These are phyloP conservation scores for Watsonalla binaria DNA, from an alignment of 2,888 invertebrate species.

Conservation along the genomic window DNA sequence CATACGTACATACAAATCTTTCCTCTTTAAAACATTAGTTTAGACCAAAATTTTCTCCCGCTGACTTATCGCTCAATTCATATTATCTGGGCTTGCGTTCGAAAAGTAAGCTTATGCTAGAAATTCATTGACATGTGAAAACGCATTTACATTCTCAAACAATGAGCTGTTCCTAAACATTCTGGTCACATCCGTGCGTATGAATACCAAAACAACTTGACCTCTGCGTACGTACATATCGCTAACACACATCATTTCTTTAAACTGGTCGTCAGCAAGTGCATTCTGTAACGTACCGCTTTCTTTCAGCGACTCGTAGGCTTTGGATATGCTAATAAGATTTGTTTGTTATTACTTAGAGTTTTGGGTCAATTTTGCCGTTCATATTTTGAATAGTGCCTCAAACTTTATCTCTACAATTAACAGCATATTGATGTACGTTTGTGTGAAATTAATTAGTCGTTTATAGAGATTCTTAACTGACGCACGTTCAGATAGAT, in stretches of 20 bases:
- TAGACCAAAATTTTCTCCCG: not conserved
- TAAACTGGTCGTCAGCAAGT: not conserved
- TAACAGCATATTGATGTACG: too few species aligned
- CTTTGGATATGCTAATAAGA: not conserved
- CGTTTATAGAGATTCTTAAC: too few species aligned
- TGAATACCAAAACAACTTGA: constrained; percentile 4
- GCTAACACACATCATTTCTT: not conserved
- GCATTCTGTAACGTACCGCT: not conserved
- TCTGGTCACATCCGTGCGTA: constrained; percentile 29
- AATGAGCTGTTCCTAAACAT: constrained; percentile 32
- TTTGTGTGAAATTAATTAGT: too few species aligned
- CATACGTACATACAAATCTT: too few species aligned
- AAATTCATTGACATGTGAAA: constrained; percentile 9
- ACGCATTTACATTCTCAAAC: constrained; percentile 24
- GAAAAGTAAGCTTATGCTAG: constrained; percentile 8
- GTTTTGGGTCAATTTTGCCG: not conserved
- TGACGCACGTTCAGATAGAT: too few species aligned
- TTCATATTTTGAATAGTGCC: too few species aligned
- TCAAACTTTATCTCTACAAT: too few species aligned
- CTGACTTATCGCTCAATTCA: not conserved
- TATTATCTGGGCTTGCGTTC: not conserved
- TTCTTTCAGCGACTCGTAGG: not conserved
- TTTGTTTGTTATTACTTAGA: not conserved
- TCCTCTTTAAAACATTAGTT: too few species aligned
- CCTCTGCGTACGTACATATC: constrained; percentile 2